Base-by-base conservation (phyloP, 2,113 vertebrate species). In the Chloebia gouldiae region DNA sequence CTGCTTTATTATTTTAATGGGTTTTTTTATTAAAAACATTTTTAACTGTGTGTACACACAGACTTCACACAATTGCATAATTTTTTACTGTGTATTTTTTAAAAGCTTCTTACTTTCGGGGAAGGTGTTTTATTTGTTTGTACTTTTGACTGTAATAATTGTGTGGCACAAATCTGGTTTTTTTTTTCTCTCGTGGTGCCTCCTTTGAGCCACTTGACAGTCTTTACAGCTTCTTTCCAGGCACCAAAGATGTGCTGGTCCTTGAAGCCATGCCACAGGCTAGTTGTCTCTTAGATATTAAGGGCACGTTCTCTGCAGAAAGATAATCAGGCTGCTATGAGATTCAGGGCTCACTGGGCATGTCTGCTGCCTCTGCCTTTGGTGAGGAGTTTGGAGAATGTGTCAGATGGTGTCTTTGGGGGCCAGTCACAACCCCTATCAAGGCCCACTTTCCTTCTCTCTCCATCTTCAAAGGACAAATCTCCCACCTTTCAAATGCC, bases 251-350 rank as follows among this genome's bases (percentile, higher is more conserved):
- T 20, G 35, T 51, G 14, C 2, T 45, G 51, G 18, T 69, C 35
- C 79, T 80, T 73, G 51, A 86, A 93, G 28, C 14, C 31, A 15
- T 31, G 45, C 39, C 35, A 82, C 42, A 35, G 28, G 53, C 71
- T 7, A 95, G 23, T 13, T 86, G 18, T 21, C 37, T 71, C 44
- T 82, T 50, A 91, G 47, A 92, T 42, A 35, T 81, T 37, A 47
- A 40, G 5, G 12, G 28, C 40, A 9, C 0, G 3, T 7, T 81
- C 4, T 47, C 80, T 49, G 19, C 1, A 3, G 20, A 56, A n/a
- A 53, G 24, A 59, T 13, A 50, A 42, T 2, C 3, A 7, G 59
- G 15, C 9, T 86, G 7, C 50, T 85, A 8, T 0, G 2, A 87
- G 53, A 33, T 1, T 2, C 12, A 15, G 25, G 31, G 23, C 35